Base-by-base conservation (phyloP, 2,888 invertebrate species). In the Anorthoa munda region DNA sequence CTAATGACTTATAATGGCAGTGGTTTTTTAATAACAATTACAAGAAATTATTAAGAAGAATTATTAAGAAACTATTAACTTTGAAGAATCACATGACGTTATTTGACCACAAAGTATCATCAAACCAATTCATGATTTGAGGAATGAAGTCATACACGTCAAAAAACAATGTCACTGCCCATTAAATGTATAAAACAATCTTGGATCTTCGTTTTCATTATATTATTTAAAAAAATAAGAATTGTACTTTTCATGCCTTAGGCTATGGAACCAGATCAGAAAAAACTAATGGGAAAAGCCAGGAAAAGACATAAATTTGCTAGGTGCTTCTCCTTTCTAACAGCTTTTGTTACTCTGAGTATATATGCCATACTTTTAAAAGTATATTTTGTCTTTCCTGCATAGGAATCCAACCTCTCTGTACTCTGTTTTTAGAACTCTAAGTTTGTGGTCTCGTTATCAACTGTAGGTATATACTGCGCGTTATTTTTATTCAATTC, bases 391-490 rank as follows among this genome's bases (percentile, higher is more conserved):
- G 46, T 39, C 13, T 75, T 51, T 7, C 9, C 17, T 21, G 15
- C 7, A 39, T 12, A 45, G 12, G 4, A 31, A n/a, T 1, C n/a
- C 11, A 26, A 13, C 9, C 15, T 26, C 26, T 45, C 3, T 26
- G 11, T 26, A 58, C 17, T 53, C 18, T 58, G 23, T 66, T 70
- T n/a, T 77, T n/a, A n/a, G n/a, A n/a, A n/a, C n/a, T 56, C 17
- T 21, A 45, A 61, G 21, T 48, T 59, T 70, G 39, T n/a, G 51
- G 51, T 65, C 21, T 65, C n/a, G 31, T 71, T 75, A 79, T 64
- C 61, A 68, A 39, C n/a, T 46, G 45, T 66, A 80, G 64, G 70
- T 72, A 23, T 58, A 69, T 46, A 66, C n/a, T 65, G 39, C 64
- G 65, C 56, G n/a, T 23, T 58, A 68, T 65, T 64, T 3, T 26